Evolutionary conservation across 2,113 vertebrate genomes (phyloP).

Genomic region (Anarrhichthys ocellatus): DNA sequence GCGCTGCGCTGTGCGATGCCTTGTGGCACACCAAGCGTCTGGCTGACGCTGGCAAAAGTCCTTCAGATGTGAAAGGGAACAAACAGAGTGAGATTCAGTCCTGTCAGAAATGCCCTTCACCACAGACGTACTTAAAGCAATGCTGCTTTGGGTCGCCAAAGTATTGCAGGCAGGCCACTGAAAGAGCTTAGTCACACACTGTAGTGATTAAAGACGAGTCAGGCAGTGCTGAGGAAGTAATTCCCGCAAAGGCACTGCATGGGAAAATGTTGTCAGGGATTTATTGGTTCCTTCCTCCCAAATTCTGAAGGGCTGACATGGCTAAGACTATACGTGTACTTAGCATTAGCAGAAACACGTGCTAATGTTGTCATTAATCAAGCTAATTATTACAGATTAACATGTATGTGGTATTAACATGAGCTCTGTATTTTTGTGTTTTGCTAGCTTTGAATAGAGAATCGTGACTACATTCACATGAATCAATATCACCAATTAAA

Average conservation of each 20-base stretch:
- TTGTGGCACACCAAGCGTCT: not conserved
- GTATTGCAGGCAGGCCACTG: conserved; percentile 41
- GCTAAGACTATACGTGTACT: not conserved
- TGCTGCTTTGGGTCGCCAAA: conserved; percentile 15
- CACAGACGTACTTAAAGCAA: conserved; percentile 18
- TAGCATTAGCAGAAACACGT: not conserved
- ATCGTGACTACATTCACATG: not conserved
- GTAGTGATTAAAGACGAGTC: conserved; percentile 66
- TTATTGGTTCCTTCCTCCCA: not conserved
- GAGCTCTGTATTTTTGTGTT: not conserved
- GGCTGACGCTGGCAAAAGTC: conserved; percentile 6
- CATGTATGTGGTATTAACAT: not conserved
- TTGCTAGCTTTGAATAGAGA: not conserved
- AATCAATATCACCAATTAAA: not conserved
- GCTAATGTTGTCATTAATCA: not conserved
- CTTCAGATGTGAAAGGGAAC: not conserved
- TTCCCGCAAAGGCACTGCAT: conserved; percentile 32
- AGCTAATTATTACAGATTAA: not conserved
- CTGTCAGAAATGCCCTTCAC: conserved; percentile 24
- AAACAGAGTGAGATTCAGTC: conserved; percentile 9
- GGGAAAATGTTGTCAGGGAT: conserved; percentile 33
- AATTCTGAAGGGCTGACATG: not conserved
- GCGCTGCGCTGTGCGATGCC: not conserved
- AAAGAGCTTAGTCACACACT: conserved; percentile 56
- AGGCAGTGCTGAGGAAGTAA: conserved; percentile 45